Percentiles rank a stretch among this genome's conserved stretches.
Conservation (phyloP, 2,113 vertebrate genomes). For the Chloroceryle aenea region DNA sequence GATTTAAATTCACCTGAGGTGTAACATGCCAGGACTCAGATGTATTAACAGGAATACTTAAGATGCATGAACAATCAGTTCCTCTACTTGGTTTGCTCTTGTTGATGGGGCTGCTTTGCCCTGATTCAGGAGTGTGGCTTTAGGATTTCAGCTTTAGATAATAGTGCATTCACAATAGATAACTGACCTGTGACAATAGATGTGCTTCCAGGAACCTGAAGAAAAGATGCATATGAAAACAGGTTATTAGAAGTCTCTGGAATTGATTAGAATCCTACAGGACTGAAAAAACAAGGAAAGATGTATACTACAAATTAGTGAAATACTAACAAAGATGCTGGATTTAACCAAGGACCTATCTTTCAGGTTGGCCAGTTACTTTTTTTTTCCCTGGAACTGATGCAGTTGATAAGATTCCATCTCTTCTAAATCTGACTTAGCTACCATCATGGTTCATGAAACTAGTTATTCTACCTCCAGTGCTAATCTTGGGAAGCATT, state of each 20-base stretch:
- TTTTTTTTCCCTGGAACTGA: not conserved
- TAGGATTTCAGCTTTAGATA: not conserved
- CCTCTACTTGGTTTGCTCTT: not conserved
- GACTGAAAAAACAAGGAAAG: not conserved
- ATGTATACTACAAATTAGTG: not conserved
- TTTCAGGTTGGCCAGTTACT: not conserved
- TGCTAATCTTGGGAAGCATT: not conserved
- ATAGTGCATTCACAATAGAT: not conserved
- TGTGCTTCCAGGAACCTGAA: not conserved
- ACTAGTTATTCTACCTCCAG: not conserved
- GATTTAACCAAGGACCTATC: not conserved
- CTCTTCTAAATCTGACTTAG: not conserved
- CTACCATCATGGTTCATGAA: not conserved
- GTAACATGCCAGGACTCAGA: not conserved
- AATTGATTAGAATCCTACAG: not conserved
- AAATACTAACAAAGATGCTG: not conserved
- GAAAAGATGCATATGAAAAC: not conserved
- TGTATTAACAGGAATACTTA: not conserved
- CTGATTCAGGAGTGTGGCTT: not conserved
- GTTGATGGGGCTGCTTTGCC: not conserved
- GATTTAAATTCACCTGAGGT: slow-evolving; percentile 5
- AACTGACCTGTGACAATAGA: not conserved
- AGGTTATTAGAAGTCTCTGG: not conserved
- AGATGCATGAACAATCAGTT: not conserved
- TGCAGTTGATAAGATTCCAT: not conserved